Percentiles rank a stretch among this genome's conserved stretches.
Evolutionary conservation across 2,888 invertebrate genomes (phyloP).

Genomic region (Ariolimax columbianus): DNA sequence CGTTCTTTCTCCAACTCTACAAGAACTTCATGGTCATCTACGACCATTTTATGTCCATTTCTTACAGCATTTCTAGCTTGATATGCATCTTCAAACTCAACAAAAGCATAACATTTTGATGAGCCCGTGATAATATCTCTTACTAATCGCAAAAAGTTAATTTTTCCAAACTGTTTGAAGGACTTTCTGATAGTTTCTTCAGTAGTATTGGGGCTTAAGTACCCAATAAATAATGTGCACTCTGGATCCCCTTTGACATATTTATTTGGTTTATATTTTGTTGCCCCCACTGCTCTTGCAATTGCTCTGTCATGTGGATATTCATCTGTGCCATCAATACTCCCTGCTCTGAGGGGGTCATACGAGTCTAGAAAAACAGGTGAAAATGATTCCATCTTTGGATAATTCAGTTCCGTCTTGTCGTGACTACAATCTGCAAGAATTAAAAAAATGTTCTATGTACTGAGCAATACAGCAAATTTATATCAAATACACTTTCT

Average conservation of each 20-base stretch:
- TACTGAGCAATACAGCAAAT: no score
- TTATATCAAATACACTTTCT: no score
- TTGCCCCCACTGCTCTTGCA: constrained; percentile 84
- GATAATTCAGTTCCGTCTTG: neutral
- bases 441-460: neutral
- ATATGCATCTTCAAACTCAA: constrained; percentile 86
- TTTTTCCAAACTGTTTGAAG: constrained; percentile 83
- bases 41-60: constrained; percentile 82
- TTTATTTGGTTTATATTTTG: constrained; percentile 78
- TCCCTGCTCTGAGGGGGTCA: constrained; percentile 89
- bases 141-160: constrained; percentile 84
- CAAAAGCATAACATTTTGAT: constrained; percentile 90
- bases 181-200: constrained; percentile 82
- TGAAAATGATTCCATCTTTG: constrained; percentile 57
- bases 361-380: constrained; percentile 82
- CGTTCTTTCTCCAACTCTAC: constrained; percentile 89
- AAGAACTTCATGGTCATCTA: constrained; percentile 86
- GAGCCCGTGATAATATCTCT: constrained; percentile 90
- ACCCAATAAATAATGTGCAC: constrained; percentile 87
- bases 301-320: constrained; percentile 90
- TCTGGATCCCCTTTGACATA: constrained; percentile 84
- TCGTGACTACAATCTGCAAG: neutral
- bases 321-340: constrained; percentile 91
- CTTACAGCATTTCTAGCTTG: constrained; percentile 84
- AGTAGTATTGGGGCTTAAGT: constrained; percentile 85